These are phyloP conservation scores for Cotesia glomerata DNA, from an alignment of 1,140 invertebrate genomes.

Conservation along the genomic window DNA sequence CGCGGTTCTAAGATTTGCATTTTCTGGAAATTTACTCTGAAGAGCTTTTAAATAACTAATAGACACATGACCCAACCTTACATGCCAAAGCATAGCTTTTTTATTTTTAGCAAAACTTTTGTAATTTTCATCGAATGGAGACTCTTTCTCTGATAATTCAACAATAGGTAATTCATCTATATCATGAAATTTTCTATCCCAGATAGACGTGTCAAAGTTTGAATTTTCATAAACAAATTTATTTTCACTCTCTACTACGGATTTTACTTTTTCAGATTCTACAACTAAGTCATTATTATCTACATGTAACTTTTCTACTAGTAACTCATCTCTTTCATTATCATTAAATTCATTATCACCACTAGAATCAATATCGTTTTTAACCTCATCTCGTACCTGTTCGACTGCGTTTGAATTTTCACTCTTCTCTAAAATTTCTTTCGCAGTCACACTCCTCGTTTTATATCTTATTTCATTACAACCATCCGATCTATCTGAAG, in stretches of 20 bases:
- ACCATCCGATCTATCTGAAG: background rate
- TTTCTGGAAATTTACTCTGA: slow-evolving; percentile 25
- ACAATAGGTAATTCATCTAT: slow-evolving; percentile 5
- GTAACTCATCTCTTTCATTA: too few relatives aligned
- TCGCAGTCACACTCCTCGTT: background rate
- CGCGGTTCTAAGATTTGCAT: slow-evolving; percentile 17
- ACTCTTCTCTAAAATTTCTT: background rate
- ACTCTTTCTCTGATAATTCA: slow-evolving; percentile 1
- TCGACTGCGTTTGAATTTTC: background rate
- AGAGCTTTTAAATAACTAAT: slow-evolving; percentile 30
- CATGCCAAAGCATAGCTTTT: slow-evolving; percentile 37
- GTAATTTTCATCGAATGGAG: slow-evolving; percentile 17
- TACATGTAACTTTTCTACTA: background rate
- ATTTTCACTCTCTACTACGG: background rate
- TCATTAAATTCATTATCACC: background rate
- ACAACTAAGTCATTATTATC: background rate
- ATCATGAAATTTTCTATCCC: slow-evolving; percentile 30
- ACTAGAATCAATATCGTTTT: background rate
- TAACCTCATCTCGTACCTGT: background rate
- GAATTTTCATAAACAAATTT: slow-evolving; percentile 21
- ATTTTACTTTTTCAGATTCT: background rate
- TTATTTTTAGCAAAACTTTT: slow-evolving; percentile 28
- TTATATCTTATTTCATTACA: background rate
- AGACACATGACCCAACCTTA: slow-evolving; percentile 34
- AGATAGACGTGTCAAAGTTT: slow-evolving; percentile 32